These are phyloP conservation scores for Steinernema scapterisci DNA, from an alignment of 2,888 invertebrate species.

Conservation along the genomic window DNA sequence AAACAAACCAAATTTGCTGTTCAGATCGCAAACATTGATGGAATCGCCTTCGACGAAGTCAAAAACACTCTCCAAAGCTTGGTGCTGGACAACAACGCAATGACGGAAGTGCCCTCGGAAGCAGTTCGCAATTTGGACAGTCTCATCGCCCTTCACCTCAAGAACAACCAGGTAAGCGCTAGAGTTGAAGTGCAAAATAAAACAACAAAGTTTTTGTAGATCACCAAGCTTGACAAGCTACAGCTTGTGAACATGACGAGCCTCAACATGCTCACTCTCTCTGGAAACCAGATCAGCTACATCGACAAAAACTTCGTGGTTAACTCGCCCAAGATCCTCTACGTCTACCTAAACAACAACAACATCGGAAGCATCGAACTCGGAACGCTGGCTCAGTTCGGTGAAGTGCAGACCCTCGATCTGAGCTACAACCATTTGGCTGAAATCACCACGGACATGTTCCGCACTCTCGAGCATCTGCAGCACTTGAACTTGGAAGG, in stretches of 20 bases:
- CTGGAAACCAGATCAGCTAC: slow-evolving; percentile 63
- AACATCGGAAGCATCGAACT: slow-evolving; percentile 71
- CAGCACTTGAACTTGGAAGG: slow-evolving; percentile 67
- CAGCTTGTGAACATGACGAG: slow-evolving; percentile 54
- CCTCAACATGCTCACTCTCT: slow-evolving; percentile 63
- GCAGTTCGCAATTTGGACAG: slow-evolving; percentile 62
- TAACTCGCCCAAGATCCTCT: slow-evolving; percentile 60
- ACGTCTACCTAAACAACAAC: slow-evolving; percentile 67
- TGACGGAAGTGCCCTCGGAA: slow-evolving; percentile 56
- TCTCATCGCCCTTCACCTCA: slow-evolving; percentile 65
- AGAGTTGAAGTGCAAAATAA: neutral
- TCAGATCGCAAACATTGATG: slow-evolving; percentile 59
- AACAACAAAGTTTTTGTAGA: slow-evolving; percentile 44
- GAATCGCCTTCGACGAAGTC: slow-evolving; percentile 57
- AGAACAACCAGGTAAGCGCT: slow-evolving; percentile 61
- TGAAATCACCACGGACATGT: slow-evolving; percentile 56
- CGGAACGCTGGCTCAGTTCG: slow-evolving; percentile 76
- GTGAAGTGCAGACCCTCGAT: slow-evolving; percentile 62
- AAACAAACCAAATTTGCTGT: neutral
- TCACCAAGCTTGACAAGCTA: slow-evolving; percentile 54
- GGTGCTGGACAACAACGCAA: slow-evolving; percentile 65
- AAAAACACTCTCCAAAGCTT: slow-evolving; percentile 62
- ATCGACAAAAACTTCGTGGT: slow-evolving; percentile 62
- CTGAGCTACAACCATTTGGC: slow-evolving; percentile 65
- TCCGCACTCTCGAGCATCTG: slow-evolving; percentile 63